Evolutionary conservation across 2,797 vertebrate genomes (phyloP).

Genomic region (Syndactyla subalaris): DNA sequence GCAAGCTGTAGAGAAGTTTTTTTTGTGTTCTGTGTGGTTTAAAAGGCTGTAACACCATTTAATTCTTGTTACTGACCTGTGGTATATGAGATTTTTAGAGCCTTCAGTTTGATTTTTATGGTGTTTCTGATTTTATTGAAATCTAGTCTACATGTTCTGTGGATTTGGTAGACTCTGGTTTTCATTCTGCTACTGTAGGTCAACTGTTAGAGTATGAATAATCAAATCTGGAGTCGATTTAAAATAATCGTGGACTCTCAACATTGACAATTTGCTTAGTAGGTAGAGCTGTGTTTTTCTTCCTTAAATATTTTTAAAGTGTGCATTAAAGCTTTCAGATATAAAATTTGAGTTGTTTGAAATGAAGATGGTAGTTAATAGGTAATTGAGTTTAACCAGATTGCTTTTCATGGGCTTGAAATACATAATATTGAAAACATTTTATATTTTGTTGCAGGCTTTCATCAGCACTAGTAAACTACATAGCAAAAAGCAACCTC

Average conservation of each 20-base stretch:
- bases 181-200: background rate
- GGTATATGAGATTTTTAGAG: background rate
- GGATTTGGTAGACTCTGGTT: background rate
- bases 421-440: background rate
- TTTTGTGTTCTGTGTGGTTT: background rate
- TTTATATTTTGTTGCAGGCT: background rate
- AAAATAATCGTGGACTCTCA: background rate
- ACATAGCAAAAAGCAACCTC: background rate
- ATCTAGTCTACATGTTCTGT: background rate
- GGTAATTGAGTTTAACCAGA: background rate
- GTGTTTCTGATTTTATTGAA: background rate
- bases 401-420: background rate
- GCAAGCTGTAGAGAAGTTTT: background rate
- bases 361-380: background rate
- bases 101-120: background rate
- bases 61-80: background rate
- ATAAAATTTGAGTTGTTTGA: background rate
- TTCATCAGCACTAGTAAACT: background rate
- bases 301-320: background rate
- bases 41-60: background rate
- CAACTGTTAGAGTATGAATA: background rate
- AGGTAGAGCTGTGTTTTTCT: background rate
- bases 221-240: background rate
- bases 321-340: background rate
- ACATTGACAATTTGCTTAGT: background rate